Evolutionary conservation across 2,797 vertebrate genomes (phyloP).

Genomic region (Neosilurus hyrtlii): DNA sequence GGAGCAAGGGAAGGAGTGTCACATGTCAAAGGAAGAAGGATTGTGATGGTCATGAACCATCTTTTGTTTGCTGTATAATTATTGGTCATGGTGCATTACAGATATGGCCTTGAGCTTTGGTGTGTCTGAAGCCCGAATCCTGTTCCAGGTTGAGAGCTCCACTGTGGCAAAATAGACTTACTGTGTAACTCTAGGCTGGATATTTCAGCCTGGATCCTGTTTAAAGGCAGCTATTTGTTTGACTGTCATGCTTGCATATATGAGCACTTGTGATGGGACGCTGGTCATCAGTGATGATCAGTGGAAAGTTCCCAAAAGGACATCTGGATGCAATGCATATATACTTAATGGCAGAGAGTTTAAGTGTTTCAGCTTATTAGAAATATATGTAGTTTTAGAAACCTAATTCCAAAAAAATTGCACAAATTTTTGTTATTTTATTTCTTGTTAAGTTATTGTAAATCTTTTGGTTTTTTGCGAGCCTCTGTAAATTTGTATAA

Average conservation of each 20-base stretch:
- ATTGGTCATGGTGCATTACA: conserved; percentile 18
- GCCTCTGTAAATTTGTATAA: conserved; percentile 11
- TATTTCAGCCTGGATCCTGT: background rate
- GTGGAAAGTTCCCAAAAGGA: background rate
- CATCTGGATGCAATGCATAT: conserved; percentile 6
- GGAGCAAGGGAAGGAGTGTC: conserved; percentile 75
- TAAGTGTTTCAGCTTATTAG: conserved; percentile 9
- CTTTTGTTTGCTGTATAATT: conserved; percentile 5
- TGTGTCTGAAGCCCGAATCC: background rate
- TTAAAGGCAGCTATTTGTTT: conserved; percentile 7
- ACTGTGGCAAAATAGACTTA: background rate
- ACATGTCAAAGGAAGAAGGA: conserved; percentile 73
- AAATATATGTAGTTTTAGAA: background rate
- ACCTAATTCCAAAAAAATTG: conserved; percentile 8
- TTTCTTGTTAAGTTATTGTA: background rate
- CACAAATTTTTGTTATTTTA: background rate
- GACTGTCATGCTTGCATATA: conserved; percentile 5
- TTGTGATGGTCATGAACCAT: conserved; percentile 51
- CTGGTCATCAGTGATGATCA: background rate
- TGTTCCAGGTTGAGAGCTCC: background rate
- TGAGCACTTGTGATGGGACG: background rate
- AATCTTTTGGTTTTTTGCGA: background rate
- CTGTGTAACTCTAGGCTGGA: background rate
- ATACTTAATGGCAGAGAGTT: background rate
- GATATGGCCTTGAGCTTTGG: background rate